These are phyloP conservation scores for Drosophila trichaetosa DNA, from an alignment of 2,888 invertebrate species.

Conservation along the genomic window DNA sequence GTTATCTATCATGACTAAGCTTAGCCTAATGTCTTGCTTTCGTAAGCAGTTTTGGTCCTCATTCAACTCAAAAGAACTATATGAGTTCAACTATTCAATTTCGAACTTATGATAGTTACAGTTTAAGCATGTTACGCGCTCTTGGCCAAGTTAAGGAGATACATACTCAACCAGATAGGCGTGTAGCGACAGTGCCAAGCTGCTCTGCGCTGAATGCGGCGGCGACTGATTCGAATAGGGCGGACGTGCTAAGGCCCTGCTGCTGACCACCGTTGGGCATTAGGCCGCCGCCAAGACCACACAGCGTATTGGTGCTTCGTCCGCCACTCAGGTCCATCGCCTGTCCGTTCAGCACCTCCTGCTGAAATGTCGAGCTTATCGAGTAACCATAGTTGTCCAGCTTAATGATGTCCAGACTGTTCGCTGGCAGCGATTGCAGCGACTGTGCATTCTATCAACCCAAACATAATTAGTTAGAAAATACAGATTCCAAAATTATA, in stretches of 20 bases:
- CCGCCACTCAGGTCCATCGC: conserved; percentile 75
- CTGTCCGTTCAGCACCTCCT: conserved; percentile 82
- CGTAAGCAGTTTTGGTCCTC: neutral
- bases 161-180: conserved; percentile 89
- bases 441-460: conserved; percentile 87
- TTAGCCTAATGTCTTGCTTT: neutral
- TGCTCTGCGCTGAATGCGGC: conserved; percentile 93
- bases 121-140: conserved; percentile 13
- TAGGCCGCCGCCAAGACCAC: conserved; percentile 57
- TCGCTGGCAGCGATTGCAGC: conserved; percentile 85
- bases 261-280: conserved; percentile 85
- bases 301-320: conserved; percentile 60
- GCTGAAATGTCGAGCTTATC: conserved; percentile 85
- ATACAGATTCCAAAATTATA: neutral
- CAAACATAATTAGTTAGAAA: conserved; percentile 21
- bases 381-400: conserved; percentile 88
- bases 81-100: conserved; percentile 1
- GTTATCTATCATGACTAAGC: neutral
- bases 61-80: neutral
- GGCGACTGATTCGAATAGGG: conserved; percentile 95
- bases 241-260: conserved; percentile 88
- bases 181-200: conserved; percentile 89
- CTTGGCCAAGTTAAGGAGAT: conserved; percentile 16
- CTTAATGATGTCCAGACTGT: conserved; percentile 85
- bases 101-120: conserved; percentile 14